These are phyloP conservation scores for Epiperipatus broadwayi DNA, from an alignment of 2,888 invertebrate species.

Conservation along the genomic window DNA sequence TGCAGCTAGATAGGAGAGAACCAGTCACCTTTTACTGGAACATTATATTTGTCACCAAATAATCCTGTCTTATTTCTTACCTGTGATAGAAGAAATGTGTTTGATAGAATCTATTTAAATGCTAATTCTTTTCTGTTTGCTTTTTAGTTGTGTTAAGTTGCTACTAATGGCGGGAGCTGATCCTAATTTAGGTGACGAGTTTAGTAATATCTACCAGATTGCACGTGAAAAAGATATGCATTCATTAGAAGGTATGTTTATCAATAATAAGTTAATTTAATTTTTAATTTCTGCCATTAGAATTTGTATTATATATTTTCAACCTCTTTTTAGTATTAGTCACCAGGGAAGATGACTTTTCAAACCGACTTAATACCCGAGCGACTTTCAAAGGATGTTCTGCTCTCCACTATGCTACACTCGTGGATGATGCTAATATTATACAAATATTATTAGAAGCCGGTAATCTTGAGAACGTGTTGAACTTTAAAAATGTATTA, in stretches of 20 bases:
- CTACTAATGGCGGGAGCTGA: constrained; percentile 49
- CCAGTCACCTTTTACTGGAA: too few relatives aligned
- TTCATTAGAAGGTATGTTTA: constrained; percentile 44
- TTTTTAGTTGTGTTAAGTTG: constrained; percentile 24
- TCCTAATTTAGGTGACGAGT: constrained; percentile 53
- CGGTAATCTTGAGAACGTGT: constrained; percentile 32
- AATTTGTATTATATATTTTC: constrained; percentile 6
- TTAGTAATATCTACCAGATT: constrained; percentile 45
- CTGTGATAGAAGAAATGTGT: background rate
- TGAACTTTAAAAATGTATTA: constrained; percentile 4
- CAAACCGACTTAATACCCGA: constrained; percentile 38
- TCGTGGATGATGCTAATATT: constrained; percentile 45
- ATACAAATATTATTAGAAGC: constrained; percentile 45
- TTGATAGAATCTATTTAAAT: background rate
- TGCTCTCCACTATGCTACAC: constrained; percentile 66
- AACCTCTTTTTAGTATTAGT: constrained; percentile 26
- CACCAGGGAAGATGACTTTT: constrained; percentile 61
- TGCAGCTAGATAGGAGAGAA: too few relatives aligned
- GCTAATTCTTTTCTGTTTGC: constrained; percentile 6
- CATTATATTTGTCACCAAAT: too few relatives aligned
- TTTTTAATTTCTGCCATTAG: background rate
- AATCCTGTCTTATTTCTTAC: too few relatives aligned
- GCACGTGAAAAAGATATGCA: constrained; percentile 46
- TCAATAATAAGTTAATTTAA: background rate
- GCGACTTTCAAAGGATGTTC: constrained; percentile 67